Conservation (phyloP, 2,113 vertebrate species). For the Spheniscus mendiculus region DNA sequence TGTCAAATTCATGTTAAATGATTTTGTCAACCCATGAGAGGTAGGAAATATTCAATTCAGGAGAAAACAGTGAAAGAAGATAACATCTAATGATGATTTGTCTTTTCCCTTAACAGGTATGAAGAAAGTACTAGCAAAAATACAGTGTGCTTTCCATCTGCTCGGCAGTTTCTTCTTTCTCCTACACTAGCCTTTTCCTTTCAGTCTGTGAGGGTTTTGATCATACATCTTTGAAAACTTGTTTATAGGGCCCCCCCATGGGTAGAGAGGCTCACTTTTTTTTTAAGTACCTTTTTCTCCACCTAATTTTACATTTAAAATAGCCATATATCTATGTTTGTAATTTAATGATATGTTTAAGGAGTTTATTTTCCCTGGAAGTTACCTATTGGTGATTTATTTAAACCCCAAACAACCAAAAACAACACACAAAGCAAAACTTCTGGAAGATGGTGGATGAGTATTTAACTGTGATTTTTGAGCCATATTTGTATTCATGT, state of each 20-base stretch:
- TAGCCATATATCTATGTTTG: not conserved
- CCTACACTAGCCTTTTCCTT: not conserved
- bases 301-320: not conserved
- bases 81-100: not conserved
- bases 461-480: not conserved
- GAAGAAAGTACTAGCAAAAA: not conserved
- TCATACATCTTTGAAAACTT: not conserved
- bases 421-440: not conserved
- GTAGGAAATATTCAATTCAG: not conserved
- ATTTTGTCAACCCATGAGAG: not conserved
- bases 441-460: not conserved
- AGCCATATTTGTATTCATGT: not conserved
- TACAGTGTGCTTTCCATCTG: not conserved
- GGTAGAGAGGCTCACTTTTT: not conserved
- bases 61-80: not conserved
- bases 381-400: not conserved
- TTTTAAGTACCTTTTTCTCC: not conserved
- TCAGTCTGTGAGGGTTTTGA: not conserved
- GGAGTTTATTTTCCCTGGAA: not conserved
- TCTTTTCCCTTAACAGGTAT: not conserved
- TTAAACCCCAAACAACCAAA: not conserved
- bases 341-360: not conserved
- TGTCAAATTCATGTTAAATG: not conserved
- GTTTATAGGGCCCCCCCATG: not conserved
- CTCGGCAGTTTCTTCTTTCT: not conserved